These are phyloP conservation scores for Aspidiotus destructor DNA, from an alignment of 2,888 invertebrate genomes.

Conservation along the genomic window DNA sequence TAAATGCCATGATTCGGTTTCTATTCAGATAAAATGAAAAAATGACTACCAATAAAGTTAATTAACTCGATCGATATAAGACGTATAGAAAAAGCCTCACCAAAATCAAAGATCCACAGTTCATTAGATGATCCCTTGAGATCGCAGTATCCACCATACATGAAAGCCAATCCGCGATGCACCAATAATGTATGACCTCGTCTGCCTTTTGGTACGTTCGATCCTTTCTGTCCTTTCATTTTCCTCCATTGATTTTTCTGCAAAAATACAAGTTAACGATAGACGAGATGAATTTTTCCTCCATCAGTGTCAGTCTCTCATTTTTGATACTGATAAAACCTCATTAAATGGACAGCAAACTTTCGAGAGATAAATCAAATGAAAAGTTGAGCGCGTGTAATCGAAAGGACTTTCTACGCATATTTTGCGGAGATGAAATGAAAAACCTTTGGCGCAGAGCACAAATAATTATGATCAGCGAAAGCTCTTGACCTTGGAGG, in stretches of 20 bases:
- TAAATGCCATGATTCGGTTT: constrained; percentile 72
- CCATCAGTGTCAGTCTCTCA: not conserved
- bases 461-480: too few relatives aligned
- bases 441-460: too few relatives aligned
- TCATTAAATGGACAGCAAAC: not conserved
- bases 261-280: constrained; percentile 33
- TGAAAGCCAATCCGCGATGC: constrained; percentile 64
- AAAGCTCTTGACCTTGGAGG: not conserved
- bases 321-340: not conserved
- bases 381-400: not conserved
- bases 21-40: constrained; percentile 44
- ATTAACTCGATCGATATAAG: not conserved
- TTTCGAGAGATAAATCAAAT: not conserved
- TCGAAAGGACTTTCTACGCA: not conserved
- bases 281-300: too few relatives aligned
- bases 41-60: not conserved
- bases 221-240: constrained; percentile 48
- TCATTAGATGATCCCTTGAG: constrained; percentile 72
- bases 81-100: constrained; percentile 44
- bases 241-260: constrained; percentile 54
- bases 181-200: constrained; percentile 75
- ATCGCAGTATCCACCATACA: constrained; percentile 83
- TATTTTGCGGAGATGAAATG: too few relatives aligned
- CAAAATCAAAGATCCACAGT: constrained; percentile 79
- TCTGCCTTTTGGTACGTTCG: constrained; percentile 60